phyloP scores from a whole-genome alignment of 2,797 vertebrate species.

The Hippoglossus hippoglossus region DNA sequence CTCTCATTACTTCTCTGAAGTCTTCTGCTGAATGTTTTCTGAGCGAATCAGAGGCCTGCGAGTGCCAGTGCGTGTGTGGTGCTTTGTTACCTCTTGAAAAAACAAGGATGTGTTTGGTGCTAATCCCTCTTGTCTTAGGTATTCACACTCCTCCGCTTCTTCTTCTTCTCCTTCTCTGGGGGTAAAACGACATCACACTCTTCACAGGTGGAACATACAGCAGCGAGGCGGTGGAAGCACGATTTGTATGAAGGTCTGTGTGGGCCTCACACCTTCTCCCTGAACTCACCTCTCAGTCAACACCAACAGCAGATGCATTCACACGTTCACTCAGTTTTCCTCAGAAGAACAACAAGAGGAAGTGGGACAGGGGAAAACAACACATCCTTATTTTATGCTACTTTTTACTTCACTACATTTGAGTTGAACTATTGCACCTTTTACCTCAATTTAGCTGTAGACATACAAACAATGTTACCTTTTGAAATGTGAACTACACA shows the following conservation, averaged over 20 bases:
- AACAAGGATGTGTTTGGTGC: constrained; percentile 29
- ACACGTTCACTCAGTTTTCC: constrained; percentile 39
- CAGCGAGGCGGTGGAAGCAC: not conserved
- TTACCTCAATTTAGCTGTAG: too few relatives aligned
- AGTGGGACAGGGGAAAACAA: constrained; percentile 11
- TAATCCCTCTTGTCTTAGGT: constrained; percentile 5
- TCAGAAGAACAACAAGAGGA: constrained; percentile 26
- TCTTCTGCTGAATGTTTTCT: too few relatives aligned
- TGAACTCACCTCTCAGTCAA: constrained; percentile 21
- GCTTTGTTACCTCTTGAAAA: constrained; percentile 5
- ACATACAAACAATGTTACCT: too few relatives aligned
- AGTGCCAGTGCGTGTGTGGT: constrained; percentile 17
- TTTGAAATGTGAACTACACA: too few relatives aligned
- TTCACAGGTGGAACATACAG: constrained; percentile 27
- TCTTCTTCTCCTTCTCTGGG: not conserved
- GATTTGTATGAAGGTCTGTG: constrained; percentile 27
- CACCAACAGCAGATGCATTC: constrained; percentile 46
- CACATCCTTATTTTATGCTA: not conserved
- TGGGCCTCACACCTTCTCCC: constrained; percentile 44
- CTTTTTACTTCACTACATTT: not conserved
- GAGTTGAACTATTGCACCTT: too few relatives aligned
- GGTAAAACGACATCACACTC: constrained; percentile 18
- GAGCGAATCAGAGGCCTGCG: too few relatives aligned
- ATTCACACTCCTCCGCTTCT: constrained; percentile 20
- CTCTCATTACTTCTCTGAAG: too few relatives aligned